A percentile compares a stretch with the other conserved stretches of the same genome.
Evolutionary conservation across 2,113 vertebrate genomes (phyloP).

Genomic region (Lepus europaeus): DNA sequence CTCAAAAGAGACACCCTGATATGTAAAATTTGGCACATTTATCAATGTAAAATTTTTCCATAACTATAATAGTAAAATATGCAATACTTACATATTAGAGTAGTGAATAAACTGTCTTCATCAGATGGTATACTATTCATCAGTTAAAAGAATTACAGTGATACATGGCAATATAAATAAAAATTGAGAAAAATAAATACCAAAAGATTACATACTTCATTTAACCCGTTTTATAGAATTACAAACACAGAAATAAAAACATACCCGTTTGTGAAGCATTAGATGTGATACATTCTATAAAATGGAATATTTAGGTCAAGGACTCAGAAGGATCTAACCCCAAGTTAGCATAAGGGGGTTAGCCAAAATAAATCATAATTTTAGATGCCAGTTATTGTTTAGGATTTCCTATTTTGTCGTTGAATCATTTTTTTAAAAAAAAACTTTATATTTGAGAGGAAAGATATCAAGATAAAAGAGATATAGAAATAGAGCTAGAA

Average conservation of each 20-base stretch:
- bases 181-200: neutral
- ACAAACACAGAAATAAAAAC: constrained; percentile 21
- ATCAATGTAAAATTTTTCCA: constrained; percentile 17
- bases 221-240: neutral
- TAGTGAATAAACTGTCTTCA: neutral
- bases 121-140: neutral
- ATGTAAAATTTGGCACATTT: neutral
- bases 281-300: neutral
- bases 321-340: neutral
- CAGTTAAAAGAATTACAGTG: neutral
- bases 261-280: neutral
- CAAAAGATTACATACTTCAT: neutral
- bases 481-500: too few relatives aligned
- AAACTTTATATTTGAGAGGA: too few relatives aligned
- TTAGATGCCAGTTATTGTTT: neutral
- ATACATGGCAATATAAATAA: neutral
- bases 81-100: neutral
- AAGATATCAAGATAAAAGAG: too few relatives aligned
- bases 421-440: neutral
- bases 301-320: neutral
- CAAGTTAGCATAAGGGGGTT: neutral
- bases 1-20: neutral
- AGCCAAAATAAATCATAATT: neutral
- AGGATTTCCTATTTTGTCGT: neutral
- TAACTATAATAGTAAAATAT: neutral